Conservation (phyloP, 1,140 invertebrate genomes). For the Polypedilum pembai region DNA sequence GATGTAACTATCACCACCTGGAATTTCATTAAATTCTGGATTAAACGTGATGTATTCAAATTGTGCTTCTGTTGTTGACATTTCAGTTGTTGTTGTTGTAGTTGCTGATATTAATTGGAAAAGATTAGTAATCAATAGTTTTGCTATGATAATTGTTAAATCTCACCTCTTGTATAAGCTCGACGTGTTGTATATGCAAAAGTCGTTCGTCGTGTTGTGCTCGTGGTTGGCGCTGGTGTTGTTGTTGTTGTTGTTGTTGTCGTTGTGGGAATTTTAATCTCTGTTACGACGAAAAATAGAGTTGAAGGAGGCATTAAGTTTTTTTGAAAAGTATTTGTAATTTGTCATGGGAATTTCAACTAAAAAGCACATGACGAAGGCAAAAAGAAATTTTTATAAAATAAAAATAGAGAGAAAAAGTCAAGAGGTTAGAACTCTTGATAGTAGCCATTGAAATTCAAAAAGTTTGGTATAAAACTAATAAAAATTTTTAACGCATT, state of each 20-base stretch:
- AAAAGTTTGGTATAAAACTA: too few relatives aligned
- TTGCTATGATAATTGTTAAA: neutral
- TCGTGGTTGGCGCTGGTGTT: neutral
- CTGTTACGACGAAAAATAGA: neutral
- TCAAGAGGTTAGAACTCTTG: too few relatives aligned
- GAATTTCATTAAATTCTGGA: constrained; percentile 1
- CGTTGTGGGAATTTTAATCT: constrained; percentile 27
- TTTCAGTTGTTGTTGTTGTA: neutral
- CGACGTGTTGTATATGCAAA: neutral
- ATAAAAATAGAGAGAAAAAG: too few relatives aligned
- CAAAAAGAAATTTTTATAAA: too few relatives aligned
- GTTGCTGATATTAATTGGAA: neutral
- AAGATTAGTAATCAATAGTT: neutral
- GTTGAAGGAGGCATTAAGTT: too few relatives aligned
- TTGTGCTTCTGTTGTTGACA: neutral
- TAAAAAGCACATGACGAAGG: too few relatives aligned
- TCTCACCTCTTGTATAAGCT: neutral
- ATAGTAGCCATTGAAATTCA: too few relatives aligned
- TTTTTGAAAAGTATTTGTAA: too few relatives aligned
- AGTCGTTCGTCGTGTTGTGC: neutral
- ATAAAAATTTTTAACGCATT: too few relatives aligned
- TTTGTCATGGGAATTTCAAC: too few relatives aligned
- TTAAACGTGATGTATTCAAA: constrained; percentile 9
- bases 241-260: constrained; percentile 1
- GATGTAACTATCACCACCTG: constrained; percentile 1